Evolutionary conservation across 2,113 vertebrate species (phyloP).

Genomic region (Otocyon megalotis): DNA sequence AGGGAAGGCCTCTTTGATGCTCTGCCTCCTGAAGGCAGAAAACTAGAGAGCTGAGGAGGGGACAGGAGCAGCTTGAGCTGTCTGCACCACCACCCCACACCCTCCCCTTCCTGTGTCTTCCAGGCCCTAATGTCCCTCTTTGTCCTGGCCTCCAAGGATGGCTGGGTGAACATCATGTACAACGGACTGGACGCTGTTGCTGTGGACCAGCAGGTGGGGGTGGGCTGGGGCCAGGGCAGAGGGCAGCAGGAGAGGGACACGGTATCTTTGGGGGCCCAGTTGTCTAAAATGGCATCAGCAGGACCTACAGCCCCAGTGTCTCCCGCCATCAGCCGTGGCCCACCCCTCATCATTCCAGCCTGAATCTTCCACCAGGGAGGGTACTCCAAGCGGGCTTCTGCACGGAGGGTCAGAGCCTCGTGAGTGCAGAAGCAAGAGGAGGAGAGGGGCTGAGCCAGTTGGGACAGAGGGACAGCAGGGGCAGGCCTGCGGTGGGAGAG

Average conservation of each 20-base stretch:
- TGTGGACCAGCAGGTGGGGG: constrained; percentile 93
- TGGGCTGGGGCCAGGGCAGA: background rate
- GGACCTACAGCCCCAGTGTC: background rate
- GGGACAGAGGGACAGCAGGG: background rate
- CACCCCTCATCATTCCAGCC: background rate
- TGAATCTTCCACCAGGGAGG: background rate
- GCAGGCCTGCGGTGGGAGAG: background rate
- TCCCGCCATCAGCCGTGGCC: background rate
- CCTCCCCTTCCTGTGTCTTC: constrained; percentile 55
- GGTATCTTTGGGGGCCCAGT: background rate
- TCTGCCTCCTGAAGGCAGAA: background rate
- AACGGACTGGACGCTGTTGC: constrained; percentile 97
- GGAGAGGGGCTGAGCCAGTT: background rate
- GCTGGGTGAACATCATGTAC: constrained; percentile 99
- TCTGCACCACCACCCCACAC: rapidly evolving
- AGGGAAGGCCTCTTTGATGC: background rate
- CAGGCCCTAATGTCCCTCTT: constrained; percentile 99
- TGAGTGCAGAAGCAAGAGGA: background rate
- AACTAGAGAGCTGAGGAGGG: background rate
- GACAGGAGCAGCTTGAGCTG: background rate
- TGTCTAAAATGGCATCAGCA: background rate
- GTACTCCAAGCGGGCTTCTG: rapidly evolving
- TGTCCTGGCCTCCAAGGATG: constrained; percentile 98
- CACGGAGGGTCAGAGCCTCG: background rate
- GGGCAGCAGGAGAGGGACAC: background rate